A percentile compares a stretch with the other conserved stretches of the same genome.
phyloP scores from a whole-genome alignment of 1,140 invertebrate genomes.

The Drosophila mauritiana region DNA sequence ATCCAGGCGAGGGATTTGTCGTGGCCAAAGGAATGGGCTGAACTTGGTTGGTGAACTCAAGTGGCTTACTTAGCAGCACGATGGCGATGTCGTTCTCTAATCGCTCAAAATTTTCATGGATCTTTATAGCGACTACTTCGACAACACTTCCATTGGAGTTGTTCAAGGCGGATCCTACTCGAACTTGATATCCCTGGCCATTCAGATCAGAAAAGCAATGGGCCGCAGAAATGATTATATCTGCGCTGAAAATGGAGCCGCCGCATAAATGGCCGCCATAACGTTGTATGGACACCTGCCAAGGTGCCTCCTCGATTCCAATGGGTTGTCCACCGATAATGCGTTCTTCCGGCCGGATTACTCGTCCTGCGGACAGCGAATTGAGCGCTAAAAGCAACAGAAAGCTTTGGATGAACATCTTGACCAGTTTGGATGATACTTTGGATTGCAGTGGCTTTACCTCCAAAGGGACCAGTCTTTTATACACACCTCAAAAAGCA shows the following conservation, averaged over 20 bases:
- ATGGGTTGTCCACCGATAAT: background rate
- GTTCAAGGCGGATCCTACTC: background rate
- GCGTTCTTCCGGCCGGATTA: background rate
- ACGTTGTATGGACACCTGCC: background rate
- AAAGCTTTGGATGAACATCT: constrained; percentile 1
- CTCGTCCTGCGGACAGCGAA: constrained; percentile 1
- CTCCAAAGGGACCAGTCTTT: background rate
- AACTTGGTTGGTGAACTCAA: background rate
- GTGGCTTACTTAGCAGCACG: background rate
- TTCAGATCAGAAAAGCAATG: background rate
- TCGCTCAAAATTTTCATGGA: background rate
- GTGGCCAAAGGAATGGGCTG: background rate
- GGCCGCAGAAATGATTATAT: constrained; percentile 1
- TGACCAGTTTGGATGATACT: background rate
- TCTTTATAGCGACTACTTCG: background rate
- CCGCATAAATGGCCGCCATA: rapidly evolving
- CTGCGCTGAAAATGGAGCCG: background rate
- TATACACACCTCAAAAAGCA: background rate
- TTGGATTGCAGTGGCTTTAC: background rate
- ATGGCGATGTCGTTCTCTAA: background rate
- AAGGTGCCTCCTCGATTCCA: background rate
- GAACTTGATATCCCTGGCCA: background rate
- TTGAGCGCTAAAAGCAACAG: background rate
- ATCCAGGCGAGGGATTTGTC: background rate
- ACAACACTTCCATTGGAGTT: background rate